Conservation (phyloP, 2,888 invertebrate genomes). For the Mactromeris polynyma region DNA sequence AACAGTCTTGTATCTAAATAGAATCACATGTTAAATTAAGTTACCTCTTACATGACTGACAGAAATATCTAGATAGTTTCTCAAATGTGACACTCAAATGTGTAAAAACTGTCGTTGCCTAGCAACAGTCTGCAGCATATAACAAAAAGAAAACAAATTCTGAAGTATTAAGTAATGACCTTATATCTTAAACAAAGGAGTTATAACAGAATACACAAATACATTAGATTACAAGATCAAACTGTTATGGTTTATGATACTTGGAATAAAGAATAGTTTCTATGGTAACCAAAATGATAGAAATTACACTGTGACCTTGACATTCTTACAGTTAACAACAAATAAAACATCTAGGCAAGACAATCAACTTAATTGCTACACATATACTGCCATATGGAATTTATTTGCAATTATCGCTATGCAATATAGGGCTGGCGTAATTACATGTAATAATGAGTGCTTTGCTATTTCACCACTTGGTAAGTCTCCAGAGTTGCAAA, state of each 20-base stretch:
- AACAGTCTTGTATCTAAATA: background rate
- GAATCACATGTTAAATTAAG: background rate
- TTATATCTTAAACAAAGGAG: background rate
- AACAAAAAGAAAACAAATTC: background rate
- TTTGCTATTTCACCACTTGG: background rate
- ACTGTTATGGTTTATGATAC: background rate
- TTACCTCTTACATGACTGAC: background rate
- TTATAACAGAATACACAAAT: background rate
- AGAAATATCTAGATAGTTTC: background rate
- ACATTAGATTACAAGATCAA: background rate
- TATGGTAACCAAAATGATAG: background rate
- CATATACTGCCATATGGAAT: constrained; percentile 11
- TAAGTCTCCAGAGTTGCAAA: background rate
- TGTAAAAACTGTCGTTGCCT: background rate
- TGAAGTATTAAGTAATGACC: background rate
- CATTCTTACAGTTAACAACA: background rate
- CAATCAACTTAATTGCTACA: constrained; percentile 8
- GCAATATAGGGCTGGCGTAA: background rate
- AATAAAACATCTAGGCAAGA: background rate
- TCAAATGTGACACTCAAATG: background rate
- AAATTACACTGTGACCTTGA: background rate
- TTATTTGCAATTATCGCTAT: constrained; percentile 8
- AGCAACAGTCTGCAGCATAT: background rate
- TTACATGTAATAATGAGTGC: background rate
- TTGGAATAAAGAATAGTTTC: background rate